These are phyloP conservation scores for Prionailurus viverrinus DNA, from an alignment of 2,113 vertebrate species.

Conservation along the genomic window DNA sequence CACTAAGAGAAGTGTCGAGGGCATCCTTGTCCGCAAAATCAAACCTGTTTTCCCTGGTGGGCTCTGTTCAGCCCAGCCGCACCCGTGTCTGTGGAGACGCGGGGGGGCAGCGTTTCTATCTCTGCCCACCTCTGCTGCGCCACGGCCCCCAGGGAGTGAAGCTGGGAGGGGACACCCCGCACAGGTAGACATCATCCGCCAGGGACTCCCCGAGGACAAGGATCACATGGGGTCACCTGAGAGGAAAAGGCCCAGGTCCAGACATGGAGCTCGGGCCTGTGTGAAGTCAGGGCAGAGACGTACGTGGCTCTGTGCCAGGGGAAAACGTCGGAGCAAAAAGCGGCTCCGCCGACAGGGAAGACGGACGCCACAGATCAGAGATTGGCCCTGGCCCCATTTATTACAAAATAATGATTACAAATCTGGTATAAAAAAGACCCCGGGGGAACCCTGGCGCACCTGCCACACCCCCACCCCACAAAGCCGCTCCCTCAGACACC, in stretches of 20 bases:
- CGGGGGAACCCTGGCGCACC: fast-evolving
- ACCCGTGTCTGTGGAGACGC: not conserved
- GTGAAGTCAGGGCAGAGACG: not conserved
- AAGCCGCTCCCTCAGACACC: fast-evolving
- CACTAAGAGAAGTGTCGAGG: fast-evolving
- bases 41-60: not conserved
- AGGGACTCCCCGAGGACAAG: not conserved
- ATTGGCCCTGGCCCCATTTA: not conserved
- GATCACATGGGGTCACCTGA: not conserved
- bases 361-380: not conserved
- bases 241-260: not conserved
- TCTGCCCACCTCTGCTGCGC: not conserved
- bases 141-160: not conserved
- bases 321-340: not conserved
- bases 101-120: not conserved
- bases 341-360: not conserved
- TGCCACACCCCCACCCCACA: not conserved
- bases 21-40: fast-evolving
- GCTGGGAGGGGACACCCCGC: not conserved
- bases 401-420: conserved; percentile 62
- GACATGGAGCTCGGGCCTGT: not conserved
- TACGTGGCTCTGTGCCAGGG: fast-evolving
- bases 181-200: not conserved
- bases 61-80: not conserved
- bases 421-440: not conserved